phyloP scores from a whole-genome alignment of 2,113 vertebrate genomes.

The Willisornis vidua region DNA sequence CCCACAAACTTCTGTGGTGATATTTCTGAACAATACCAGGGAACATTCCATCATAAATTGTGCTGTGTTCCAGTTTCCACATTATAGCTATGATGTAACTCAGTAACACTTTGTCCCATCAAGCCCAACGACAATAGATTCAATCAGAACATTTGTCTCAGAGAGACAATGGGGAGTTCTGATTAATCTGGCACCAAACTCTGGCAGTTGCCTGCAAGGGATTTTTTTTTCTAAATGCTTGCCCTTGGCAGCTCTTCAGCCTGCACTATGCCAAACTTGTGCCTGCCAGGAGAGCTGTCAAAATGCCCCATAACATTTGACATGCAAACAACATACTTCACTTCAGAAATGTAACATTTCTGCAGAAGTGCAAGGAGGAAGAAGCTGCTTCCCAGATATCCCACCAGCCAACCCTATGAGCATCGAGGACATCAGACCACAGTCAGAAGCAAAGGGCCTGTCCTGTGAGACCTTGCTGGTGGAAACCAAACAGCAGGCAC shows the following conservation, averaged over 20 bases:
- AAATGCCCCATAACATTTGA: neutral
- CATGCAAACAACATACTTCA: neutral
- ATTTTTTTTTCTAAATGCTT: neutral
- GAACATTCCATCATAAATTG: slow-evolving; percentile 61
- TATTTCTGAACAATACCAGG: slow-evolving; percentile 59
- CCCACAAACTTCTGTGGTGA: slow-evolving; percentile 56
- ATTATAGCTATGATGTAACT: slow-evolving; percentile 67
- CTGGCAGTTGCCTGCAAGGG: slow-evolving; percentile 11
- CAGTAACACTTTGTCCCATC: slow-evolving; percentile 65
- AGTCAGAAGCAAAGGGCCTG: neutral
- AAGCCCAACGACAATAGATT: slow-evolving; percentile 61
- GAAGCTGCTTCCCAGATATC: neutral
- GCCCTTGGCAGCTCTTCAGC: slow-evolving; percentile 14
- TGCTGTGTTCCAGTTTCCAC: slow-evolving; percentile 57
- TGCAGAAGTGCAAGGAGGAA: neutral
- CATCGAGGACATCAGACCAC: neutral
- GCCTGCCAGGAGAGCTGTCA: slow-evolving; percentile 29
- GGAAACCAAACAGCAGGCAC: neutral
- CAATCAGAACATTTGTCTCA: slow-evolving; percentile 42
- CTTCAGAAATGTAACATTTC: neutral
- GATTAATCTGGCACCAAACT: slow-evolving; percentile 61
- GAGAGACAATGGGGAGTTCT: slow-evolving; percentile 47
- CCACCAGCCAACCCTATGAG: neutral
- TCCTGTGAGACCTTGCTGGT: rapidly evolving
- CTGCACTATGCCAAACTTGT: neutral